Base-by-base conservation (phyloP, 2,888 invertebrate species). In the Tolmerus cingulatus region DNA sequence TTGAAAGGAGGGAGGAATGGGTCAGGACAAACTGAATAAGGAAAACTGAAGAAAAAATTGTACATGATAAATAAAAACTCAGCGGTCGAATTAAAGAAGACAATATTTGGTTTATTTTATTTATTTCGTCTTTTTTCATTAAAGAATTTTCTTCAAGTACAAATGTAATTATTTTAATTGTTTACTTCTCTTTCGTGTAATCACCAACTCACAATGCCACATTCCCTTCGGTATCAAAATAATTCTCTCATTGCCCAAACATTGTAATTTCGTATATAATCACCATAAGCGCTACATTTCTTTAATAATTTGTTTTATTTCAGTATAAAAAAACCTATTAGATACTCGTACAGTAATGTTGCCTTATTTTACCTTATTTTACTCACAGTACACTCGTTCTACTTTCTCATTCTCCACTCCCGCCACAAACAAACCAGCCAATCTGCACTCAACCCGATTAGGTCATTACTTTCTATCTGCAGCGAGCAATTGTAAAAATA, bases 321-420 rank as follows among this genome's bases (percentile, higher is more conserved):
- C 74, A 85, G 74, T 85, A 85, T 85, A 85, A 85, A 85, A 76
- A 85, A 85, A 34, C 66, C 74, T 85, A 85, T 85, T 85, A 74
- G 46, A 85, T 85, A 85, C 74, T 85, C 74, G 74, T 85, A 85
- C 85, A 74, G 43, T 85, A 74, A 74, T 74, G 34, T 66, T 84
- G 57, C 84, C 66, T 84, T 84, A 84, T 66, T 19, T 85, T 85
- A 85, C 23, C 85, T 85, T 85, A 85, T 85, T n/a, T 85, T 46
- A 85, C 66, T 66, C 66, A 66, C 66, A 66, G 8, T 23, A 66
- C 66, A 19, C 23, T 27, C 27, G 37, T 77, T 5, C 40, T 77
- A n/a, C 40, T 37, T 34, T 77, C 12, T 77, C n/a, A 19, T 30
- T 30, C 77, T 77, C 77, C 40, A 9, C 19, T 77, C 4, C 40